Percentiles rank a stretch among this genome's conserved stretches.
Conservation (phyloP, 2,113 vertebrate genomes). For the Tympanuchus pallidicinctus region DNA sequence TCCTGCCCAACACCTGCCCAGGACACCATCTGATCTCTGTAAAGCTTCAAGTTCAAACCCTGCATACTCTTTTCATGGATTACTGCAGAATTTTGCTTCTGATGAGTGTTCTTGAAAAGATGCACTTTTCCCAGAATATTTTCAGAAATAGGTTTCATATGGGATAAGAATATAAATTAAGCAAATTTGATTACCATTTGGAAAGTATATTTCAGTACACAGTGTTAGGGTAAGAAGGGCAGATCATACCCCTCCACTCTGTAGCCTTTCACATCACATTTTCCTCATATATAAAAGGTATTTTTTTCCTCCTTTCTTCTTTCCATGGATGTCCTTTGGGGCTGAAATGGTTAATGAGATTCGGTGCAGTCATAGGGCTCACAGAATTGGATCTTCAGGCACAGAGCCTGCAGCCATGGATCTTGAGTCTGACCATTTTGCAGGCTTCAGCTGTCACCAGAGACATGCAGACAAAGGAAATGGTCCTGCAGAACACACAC, state of each 20-base stretch:
- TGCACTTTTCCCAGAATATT: background rate
- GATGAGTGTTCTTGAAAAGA: fast-evolving
- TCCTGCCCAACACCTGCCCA: background rate
- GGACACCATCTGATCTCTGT: background rate
- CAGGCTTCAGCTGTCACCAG: conserved; percentile 1
- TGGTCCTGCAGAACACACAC: background rate
- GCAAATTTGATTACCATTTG: conserved; percentile 13
- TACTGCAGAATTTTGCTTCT: background rate
- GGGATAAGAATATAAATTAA: background rate
- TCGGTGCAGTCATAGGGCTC: fast-evolving
- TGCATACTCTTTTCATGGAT: background rate
- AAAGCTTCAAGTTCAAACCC: background rate
- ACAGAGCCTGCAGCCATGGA: background rate
- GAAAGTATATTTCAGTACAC: background rate
- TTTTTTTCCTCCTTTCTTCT: fast-evolving
- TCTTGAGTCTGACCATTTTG: background rate
- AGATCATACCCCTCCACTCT: background rate
- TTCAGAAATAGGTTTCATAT: background rate
- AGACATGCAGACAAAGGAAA: conserved; percentile 17
- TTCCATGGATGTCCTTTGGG: background rate
- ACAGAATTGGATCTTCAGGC: background rate
- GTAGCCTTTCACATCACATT: background rate
- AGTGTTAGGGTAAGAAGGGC: background rate
- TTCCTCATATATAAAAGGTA: background rate
- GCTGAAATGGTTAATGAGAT: background rate